Evolutionary conservation across 2,113 vertebrate species (phyloP).

Genomic region (Craseonycteris thonglongyai): DNA sequence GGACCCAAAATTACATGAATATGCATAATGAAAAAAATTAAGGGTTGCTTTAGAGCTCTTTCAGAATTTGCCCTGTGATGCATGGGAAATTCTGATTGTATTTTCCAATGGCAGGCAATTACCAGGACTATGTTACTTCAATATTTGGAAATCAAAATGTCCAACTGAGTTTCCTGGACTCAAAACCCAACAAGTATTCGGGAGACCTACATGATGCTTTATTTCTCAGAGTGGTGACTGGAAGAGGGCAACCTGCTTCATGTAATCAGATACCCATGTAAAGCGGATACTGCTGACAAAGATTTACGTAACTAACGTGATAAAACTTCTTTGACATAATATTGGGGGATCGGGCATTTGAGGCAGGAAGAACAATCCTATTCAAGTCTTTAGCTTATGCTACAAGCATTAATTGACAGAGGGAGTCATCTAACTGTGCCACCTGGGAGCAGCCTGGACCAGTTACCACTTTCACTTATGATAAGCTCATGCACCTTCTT

Average conservation of each 20-base stretch:
- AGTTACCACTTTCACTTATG: slow-evolving; percentile 23
- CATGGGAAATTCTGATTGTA: slow-evolving; percentile 7
- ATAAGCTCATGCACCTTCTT: slow-evolving; percentile 6
- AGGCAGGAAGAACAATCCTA: slow-evolving; percentile 51
- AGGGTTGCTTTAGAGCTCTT: slow-evolving; percentile 71
- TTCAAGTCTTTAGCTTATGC: slow-evolving; percentile 55
- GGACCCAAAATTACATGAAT: slow-evolving; percentile 82
- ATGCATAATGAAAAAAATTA: slow-evolving; percentile 79
- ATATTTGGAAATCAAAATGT: slow-evolving; percentile 20
- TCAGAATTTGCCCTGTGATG: slow-evolving; percentile 68
- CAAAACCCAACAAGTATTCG: slow-evolving; percentile 73
- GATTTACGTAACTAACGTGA: slow-evolving; percentile 81
- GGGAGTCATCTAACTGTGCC: slow-evolving; percentile 70
- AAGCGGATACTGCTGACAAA: slow-evolving; percentile 77
- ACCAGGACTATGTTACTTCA: slow-evolving; percentile 1
- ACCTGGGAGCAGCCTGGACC: slow-evolving; percentile 43
- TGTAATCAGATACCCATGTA: slow-evolving; percentile 79
- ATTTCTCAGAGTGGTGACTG: slow-evolving; percentile 68
- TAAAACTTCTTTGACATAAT: slow-evolving; percentile 71
- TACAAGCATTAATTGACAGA: slow-evolving; percentile 72
- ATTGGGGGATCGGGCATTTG: slow-evolving; percentile 70
- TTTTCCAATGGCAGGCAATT: slow-evolving; percentile 22
- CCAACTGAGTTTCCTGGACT: slow-evolving; percentile 59
- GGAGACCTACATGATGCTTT: slow-evolving; percentile 60
- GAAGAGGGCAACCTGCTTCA: slow-evolving; percentile 76